Conservation (phyloP, 2,888 invertebrate genomes). For the Argyresthia albistria region DNA sequence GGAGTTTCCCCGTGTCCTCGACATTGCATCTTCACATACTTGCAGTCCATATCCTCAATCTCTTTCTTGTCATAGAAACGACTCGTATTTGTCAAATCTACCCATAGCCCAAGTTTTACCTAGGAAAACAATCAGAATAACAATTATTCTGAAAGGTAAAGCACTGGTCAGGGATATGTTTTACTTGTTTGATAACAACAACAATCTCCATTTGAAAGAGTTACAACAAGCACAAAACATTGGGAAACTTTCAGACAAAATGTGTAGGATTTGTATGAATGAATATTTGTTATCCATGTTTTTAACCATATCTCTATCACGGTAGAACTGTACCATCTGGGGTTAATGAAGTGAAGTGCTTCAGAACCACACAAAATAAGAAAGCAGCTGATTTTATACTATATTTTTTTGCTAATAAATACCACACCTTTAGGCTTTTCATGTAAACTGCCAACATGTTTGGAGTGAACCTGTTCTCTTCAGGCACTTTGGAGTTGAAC, state of each 20-base stretch:
- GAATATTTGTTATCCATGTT: too few relatives aligned
- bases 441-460: conserved; percentile 88
- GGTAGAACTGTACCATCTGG: too few relatives aligned
- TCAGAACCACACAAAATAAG: too few relatives aligned
- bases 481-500: conserved; percentile 89
- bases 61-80: conserved; percentile 91
- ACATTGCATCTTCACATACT: conserved; percentile 91
- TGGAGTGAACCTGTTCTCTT: conserved; percentile 86
- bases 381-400: neutral
- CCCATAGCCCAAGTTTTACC: conserved; percentile 93
- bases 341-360: too few relatives aligned
- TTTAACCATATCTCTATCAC: too few relatives aligned
- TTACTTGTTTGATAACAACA: too few relatives aligned
- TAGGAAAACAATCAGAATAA: conserved; percentile 34
- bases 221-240: neutral
- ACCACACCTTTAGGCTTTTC: conserved; percentile 79
- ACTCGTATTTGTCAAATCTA: conserved; percentile 96
- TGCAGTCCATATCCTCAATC: conserved; percentile 82
- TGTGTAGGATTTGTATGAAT: too few relatives aligned
- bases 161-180: too few relatives aligned
- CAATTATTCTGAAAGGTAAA: too few relatives aligned
- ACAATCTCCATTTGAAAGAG: too few relatives aligned
- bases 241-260: neutral
- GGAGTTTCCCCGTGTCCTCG: conserved; percentile 96
- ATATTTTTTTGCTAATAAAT: neutral